Percentiles rank a stretch among this genome's conserved stretches.
Evolutionary conservation across 2,888 invertebrate species (phyloP).

Genomic region (Actias luna): DNA sequence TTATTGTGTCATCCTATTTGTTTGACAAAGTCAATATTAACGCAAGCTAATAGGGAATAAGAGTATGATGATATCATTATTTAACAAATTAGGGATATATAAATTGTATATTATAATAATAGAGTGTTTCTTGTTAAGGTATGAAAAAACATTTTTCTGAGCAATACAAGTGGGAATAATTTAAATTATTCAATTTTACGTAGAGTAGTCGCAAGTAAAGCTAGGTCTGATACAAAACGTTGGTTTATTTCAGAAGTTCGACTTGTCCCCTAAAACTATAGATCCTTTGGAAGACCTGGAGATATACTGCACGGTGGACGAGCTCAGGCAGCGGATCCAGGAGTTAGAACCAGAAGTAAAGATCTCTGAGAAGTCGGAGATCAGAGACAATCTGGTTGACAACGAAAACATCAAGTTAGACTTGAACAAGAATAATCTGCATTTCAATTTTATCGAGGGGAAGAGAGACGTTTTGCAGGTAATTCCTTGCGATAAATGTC

Average conservation of each 20-base stretch:
- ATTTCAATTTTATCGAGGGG: slow-evolving; percentile 77
- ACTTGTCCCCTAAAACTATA: slow-evolving; percentile 71
- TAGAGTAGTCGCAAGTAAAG: no score
- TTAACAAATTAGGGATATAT: no score
- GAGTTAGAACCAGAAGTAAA: slow-evolving; percentile 69
- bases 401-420: slow-evolving; percentile 58
- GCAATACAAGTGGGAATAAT: no score
- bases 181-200: no score
- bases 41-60: no score
- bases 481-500: not conserved
- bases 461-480: slow-evolving; percentile 75
- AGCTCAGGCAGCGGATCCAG: slow-evolving; percentile 80
- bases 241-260: slow-evolving; percentile 62
- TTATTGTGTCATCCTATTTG: no score
- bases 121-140: no score
- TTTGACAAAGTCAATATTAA: no score
- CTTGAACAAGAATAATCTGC: slow-evolving; percentile 66
- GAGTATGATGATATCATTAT: no score
- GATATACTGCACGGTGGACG: slow-evolving; percentile 86
- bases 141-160: no score
- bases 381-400: slow-evolving; percentile 46
- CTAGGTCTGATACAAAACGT: not conserved
- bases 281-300: slow-evolving; percentile 82
- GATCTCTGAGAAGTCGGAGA: slow-evolving; percentile 46
- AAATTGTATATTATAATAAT: no score